These are phyloP conservation scores for Pegoplata infirma DNA, from an alignment of 2,888 invertebrate species.

Conservation along the genomic window DNA sequence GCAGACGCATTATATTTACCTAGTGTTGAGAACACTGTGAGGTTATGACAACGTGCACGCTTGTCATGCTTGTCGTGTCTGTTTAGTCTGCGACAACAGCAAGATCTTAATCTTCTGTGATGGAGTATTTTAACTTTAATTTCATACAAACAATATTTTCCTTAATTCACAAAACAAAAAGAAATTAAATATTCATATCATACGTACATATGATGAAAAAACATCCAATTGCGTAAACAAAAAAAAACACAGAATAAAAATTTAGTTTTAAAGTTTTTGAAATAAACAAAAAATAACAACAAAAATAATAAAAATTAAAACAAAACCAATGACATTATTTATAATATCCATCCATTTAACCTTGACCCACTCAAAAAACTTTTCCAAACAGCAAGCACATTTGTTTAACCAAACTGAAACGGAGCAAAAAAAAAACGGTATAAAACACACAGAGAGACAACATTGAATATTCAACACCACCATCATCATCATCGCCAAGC, in stretches of 20 bases:
- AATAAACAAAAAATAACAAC: conserved; percentile 20
- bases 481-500: background rate
- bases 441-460: conserved; percentile 5
- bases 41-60: too few species aligned
- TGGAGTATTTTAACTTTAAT: background rate
- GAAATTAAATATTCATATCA: background rate
- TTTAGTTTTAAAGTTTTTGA: conserved; percentile 44
- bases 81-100: too few species aligned
- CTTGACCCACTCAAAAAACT: conserved; percentile 63
- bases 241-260: conserved; percentile 22
- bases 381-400: conserved; percentile 45
- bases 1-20: too few species aligned
- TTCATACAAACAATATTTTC: background rate
- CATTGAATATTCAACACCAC: conserved; percentile 9
- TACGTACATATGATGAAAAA: too few species aligned
- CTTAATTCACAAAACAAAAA: background rate
- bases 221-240: conserved; percentile 17
- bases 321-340: conserved; percentile 61
- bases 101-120: too few species aligned
- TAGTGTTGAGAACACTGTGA: too few species aligned
- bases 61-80: too few species aligned
- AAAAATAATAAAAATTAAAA: conserved; percentile 50
- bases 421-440: conserved; percentile 18
- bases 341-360: conserved; percentile 58
- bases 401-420: conserved; percentile 11